phyloP scores from a whole-genome alignment of 2,797 vertebrate genomes.

The Acanthiza pusilla region DNA sequence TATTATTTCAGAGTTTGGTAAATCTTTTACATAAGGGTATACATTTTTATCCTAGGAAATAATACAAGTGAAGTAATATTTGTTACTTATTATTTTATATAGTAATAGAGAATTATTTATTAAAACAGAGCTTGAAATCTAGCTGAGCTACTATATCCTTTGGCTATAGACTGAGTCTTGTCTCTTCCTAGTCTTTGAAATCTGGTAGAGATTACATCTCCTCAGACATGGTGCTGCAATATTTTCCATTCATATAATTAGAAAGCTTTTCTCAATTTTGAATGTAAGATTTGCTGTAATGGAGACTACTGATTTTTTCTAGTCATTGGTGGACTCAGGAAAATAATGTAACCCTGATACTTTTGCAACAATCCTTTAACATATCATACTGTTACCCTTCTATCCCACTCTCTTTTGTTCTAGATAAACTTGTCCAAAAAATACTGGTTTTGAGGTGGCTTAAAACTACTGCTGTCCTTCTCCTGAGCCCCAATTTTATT shows the following conservation, averaged over 20 bases:
- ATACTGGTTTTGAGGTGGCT: background rate
- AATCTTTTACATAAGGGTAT: background rate
- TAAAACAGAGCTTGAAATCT: background rate
- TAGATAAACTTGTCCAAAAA: background rate
- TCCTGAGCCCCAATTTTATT: background rate
- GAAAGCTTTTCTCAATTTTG: background rate
- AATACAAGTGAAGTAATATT: background rate
- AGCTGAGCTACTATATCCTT: background rate
- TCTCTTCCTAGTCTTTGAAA: background rate
- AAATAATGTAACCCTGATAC: background rate
- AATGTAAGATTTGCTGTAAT: background rate
- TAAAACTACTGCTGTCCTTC: background rate
- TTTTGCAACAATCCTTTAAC: background rate
- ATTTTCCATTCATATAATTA: background rate
- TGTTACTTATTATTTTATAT: background rate
- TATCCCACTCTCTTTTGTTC: background rate
- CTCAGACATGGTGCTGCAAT: background rate
- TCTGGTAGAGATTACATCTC: background rate
- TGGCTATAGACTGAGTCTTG: background rate
- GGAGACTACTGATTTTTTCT: background rate
- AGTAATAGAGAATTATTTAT: background rate
- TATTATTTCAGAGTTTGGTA: background rate
- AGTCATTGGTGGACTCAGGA: background rate
- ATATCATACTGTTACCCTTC: background rate
- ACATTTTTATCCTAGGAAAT: background rate